Conservation (phyloP, 1,140 invertebrate genomes). For the Drosophila aff. region DNA sequence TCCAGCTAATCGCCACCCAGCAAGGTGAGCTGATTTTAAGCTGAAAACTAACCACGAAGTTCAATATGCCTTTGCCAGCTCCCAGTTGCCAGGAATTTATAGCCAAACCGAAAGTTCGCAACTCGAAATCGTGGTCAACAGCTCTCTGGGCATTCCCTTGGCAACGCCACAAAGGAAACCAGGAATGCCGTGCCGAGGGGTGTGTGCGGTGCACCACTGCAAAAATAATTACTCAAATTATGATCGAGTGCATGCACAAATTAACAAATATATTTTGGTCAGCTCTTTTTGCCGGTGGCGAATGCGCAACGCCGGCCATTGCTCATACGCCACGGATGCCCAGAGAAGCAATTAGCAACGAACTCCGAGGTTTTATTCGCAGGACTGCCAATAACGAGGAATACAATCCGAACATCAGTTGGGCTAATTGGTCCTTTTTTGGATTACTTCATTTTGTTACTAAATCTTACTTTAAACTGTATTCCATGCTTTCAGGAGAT, state of each 20-base stretch:
- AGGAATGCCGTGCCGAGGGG: not conserved
- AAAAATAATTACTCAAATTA: conserved; percentile 73
- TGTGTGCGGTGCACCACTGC: conserved; percentile 35
- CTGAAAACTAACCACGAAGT: not conserved
- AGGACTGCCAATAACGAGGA: not conserved
- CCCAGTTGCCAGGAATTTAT: conserved; percentile 20
- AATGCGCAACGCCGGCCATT: conserved; percentile 5
- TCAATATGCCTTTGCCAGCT: conserved; percentile 1
- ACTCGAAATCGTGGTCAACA: conserved; percentile 22
- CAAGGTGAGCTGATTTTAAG: conserved; percentile 6
- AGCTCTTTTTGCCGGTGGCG: conserved; percentile 7
- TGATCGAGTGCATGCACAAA: conserved; percentile 62
- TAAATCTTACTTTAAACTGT: not conserved
- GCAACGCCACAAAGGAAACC: conserved; percentile 4
- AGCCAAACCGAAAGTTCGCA: conserved; percentile 7
- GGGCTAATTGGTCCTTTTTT: not conserved
- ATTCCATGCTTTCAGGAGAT: not conserved
- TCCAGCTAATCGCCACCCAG: conserved; percentile 22
- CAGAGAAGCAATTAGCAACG: conserved; percentile 2
- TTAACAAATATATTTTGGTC: conserved; percentile 56
- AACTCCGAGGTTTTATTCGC: not conserved
- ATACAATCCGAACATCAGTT: not conserved
- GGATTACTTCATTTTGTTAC: not conserved
- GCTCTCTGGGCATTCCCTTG: conserved; percentile 18
- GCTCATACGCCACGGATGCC: conserved; percentile 21